Percentiles rank a stretch among this genome's conserved stretches.
Conservation (phyloP, 2,113 vertebrate genomes). For the Tetraodon nigroviridis region DNA sequence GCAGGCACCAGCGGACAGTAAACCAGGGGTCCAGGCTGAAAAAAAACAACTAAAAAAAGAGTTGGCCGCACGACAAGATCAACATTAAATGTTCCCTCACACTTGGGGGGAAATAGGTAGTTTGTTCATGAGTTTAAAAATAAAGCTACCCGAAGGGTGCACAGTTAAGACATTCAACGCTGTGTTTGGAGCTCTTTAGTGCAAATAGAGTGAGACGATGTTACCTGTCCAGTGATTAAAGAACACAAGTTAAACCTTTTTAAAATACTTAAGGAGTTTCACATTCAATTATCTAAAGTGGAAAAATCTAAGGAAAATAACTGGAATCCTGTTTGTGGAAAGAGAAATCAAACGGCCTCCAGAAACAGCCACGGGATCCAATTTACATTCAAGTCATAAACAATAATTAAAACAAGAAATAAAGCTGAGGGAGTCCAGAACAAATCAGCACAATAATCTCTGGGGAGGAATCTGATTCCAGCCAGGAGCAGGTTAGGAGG, state of each 20-base stretch:
- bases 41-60: no score
- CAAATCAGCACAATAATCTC: no score
- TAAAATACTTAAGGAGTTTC: no score
- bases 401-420: no score
- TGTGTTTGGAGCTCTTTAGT: slow-evolving; percentile 35
- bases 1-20: neutral
- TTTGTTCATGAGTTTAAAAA: neutral
- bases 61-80: neutral
- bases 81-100: neutral
- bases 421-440: no score
- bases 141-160: slow-evolving; percentile 17
- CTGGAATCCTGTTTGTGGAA: no score
- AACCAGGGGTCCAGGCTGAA: neutral
- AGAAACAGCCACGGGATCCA: no score
- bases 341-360: no score
- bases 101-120: slow-evolving; percentile 10
- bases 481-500: slow-evolving; percentile 16
- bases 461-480: slow-evolving; percentile 15
- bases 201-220: slow-evolving; percentile 39
- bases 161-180: slow-evolving; percentile 38
- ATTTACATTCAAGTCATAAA: no score
- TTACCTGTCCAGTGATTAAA: slow-evolving; percentile 7
- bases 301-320: neutral
- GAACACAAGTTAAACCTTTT: slow-evolving; percentile 14
- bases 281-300: neutral